Evolutionary conservation across 2,113 vertebrate species (phyloP).

Genomic region (Tympanuchus pallidicinctus): DNA sequence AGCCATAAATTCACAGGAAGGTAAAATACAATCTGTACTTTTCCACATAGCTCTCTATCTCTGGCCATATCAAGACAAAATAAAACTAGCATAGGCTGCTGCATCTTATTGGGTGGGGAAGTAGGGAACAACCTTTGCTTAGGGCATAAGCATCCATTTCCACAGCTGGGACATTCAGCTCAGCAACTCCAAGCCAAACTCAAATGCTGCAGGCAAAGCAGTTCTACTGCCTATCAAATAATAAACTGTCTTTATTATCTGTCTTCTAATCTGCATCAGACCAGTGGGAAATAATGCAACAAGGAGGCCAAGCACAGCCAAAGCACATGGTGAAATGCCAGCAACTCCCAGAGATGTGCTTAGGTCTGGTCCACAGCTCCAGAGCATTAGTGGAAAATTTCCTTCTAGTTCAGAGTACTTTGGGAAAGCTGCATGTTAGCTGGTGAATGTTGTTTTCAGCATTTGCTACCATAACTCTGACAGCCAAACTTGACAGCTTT

Average conservation of each 20-base stretch:
- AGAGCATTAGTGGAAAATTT: not conserved
- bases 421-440: not conserved
- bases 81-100: not conserved
- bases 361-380: not conserved
- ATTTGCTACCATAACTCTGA: not conserved
- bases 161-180: not conserved
- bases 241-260: not conserved
- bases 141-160: not conserved
- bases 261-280: not conserved
- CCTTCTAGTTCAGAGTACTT: not conserved
- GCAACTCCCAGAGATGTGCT: not conserved
- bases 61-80: not conserved
- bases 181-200: not conserved
- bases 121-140: not conserved
- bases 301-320: not conserved
- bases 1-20: not conserved
- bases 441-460: not conserved
- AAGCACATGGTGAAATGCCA: not conserved
- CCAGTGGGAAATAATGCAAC: not conserved
- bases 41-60: not conserved
- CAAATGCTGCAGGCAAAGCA: not conserved
- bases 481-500: not conserved
- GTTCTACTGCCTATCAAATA: not conserved
- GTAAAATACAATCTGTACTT: not conserved
- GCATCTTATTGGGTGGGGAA: not conserved